Percentiles rank a stretch among this genome's conserved stretches.
phyloP scores from a whole-genome alignment of 2,888 invertebrate species.

The Boloria selene region DNA sequence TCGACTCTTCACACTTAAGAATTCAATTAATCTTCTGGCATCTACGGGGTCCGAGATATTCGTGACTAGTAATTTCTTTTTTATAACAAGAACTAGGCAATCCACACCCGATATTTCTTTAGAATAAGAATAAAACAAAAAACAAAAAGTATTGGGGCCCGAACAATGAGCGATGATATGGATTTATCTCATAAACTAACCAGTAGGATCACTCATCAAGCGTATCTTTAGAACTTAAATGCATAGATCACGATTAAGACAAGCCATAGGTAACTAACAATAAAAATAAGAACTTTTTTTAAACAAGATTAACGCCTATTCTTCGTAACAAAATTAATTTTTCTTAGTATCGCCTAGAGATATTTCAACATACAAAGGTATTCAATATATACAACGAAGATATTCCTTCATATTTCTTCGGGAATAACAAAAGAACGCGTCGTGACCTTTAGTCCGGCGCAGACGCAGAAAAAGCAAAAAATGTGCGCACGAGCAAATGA shows the following conservation, averaged over 20 bases:
- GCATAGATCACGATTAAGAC: conserved; percentile 47
- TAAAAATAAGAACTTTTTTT: neutral
- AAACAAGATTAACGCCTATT: conserved; percentile 66
- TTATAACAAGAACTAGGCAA: conserved; percentile 59
- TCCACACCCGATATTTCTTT: conserved; percentile 39
- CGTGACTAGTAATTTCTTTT: conserved; percentile 77
- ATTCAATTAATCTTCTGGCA: conserved; percentile 77
- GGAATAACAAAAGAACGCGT: conserved; percentile 75
- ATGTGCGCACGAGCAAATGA: conserved; percentile 77
- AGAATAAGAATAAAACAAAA: conserved; percentile 51
- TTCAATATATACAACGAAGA: conserved; percentile 66
- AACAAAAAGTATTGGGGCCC: conserved; percentile 52
- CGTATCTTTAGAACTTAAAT: conserved; percentile 27
- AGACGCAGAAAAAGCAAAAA: conserved; percentile 62
- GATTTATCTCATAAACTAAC: conserved; percentile 50
- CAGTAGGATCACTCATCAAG: conserved; percentile 41
- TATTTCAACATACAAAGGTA: conserved; percentile 78
- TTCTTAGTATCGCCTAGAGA: conserved; percentile 67
- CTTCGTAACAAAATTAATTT: conserved; percentile 71
- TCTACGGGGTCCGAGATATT: conserved; percentile 61
- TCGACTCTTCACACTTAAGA: conserved; percentile 74
- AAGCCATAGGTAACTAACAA: conserved; percentile 45
- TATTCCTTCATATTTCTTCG: conserved; percentile 74
- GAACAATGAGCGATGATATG: conserved; percentile 64
- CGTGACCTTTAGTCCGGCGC: conserved; percentile 66